These are phyloP conservation scores for Characodon lateralis DNA, from an alignment of 2,797 vertebrate species.

Conservation along the genomic window DNA sequence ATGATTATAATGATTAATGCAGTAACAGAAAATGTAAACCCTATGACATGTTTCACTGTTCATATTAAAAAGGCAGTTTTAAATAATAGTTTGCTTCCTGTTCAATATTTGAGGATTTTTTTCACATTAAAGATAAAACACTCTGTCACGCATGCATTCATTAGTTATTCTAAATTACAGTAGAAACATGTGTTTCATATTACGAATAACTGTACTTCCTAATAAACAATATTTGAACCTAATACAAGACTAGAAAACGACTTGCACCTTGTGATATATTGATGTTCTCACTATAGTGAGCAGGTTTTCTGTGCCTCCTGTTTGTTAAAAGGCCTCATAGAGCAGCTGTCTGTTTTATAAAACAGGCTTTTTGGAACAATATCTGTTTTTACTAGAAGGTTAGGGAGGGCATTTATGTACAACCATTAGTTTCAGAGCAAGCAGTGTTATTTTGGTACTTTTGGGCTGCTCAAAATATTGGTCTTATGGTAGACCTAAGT, in stretches of 20 bases:
- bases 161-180: neutral
- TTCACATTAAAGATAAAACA: neutral
- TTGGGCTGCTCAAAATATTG: neutral
- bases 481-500: neutral
- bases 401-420: no score
- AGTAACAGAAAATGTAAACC: neutral
- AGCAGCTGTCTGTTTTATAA: neutral
- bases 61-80: neutral
- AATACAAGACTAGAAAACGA: no score
- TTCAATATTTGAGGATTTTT: neutral
- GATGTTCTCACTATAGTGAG: neutral
- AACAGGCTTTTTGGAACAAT: neutral
- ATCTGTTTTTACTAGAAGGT: neutral
- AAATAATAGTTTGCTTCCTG: neutral
- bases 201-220: neutral
- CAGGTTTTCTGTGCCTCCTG: neutral
- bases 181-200: neutral
- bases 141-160: no score
- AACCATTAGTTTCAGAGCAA: neutral
- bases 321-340: neutral
- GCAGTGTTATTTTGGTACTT: neutral
- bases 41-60: neutral
- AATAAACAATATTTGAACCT: no score
- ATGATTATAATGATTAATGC: neutral
- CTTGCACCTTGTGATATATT: neutral